Percentiles rank a stretch among this genome's conserved stretches.
phyloP scores from a whole-genome alignment of 2,888 invertebrate genomes.

The Napeogenes sylphis region DNA sequence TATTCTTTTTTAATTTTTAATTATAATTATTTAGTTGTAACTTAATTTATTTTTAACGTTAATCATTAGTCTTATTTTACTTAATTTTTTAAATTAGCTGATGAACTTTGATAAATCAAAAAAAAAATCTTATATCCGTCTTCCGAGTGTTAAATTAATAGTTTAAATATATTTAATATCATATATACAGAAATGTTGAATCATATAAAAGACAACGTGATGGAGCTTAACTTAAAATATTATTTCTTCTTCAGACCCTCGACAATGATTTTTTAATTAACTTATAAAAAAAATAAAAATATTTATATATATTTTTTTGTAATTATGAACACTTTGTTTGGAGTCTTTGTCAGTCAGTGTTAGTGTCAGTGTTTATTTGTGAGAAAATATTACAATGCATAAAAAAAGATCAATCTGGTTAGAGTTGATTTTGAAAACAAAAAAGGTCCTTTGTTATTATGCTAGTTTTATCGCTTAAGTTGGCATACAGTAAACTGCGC shows the following conservation, averaged over 20 bases:
- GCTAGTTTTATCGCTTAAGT: neutral
- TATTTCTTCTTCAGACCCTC: neutral
- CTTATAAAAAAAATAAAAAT: no score
- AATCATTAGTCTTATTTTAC: conserved; percentile 10
- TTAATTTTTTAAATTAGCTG: conserved; percentile 14
- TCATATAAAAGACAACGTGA: neutral
- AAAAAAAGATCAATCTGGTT: neutral
- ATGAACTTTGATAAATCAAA: conserved; percentile 2
- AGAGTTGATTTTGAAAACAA: neutral
- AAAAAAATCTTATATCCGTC: conserved; percentile 18
- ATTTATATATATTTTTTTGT: no score
- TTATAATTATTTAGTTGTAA: conserved; percentile 15
- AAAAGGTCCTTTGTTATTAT: no score
- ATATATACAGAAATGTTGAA: no score
- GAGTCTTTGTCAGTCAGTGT: neutral
- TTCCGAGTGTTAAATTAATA: conserved; percentile 8
- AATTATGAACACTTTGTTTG: neutral
- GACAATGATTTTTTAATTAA: no score
- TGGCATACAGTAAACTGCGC: neutral
- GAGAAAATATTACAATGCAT: neutral
- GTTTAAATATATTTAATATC: neutral
- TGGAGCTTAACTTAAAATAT: neutral
- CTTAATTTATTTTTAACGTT: conserved; percentile 19
- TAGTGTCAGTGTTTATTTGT: no score
- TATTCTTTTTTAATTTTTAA: conserved; percentile 9